These are phyloP conservation scores for Drosophila equinoxialis DNA, from an alignment of 1,140 invertebrate species.

Conservation along the genomic window DNA sequence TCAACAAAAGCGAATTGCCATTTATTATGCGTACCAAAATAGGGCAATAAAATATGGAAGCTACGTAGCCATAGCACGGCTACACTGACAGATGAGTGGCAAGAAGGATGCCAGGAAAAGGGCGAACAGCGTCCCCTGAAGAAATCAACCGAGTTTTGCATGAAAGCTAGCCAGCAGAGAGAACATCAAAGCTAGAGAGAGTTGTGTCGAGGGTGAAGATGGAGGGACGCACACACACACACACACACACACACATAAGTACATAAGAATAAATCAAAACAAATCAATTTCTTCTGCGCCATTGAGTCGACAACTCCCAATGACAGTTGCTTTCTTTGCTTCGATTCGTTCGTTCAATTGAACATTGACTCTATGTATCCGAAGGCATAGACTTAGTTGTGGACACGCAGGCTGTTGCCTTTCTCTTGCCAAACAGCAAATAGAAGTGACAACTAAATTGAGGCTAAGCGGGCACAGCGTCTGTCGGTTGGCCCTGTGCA, in stretches of 20 bases:
- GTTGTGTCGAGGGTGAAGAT: slow-evolving; percentile 12
- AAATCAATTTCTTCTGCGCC: slow-evolving; percentile 64
- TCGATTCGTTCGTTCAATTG: slow-evolving; percentile 22
- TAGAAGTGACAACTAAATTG: slow-evolving; percentile 55
- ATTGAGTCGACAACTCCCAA: slow-evolving; percentile 52
- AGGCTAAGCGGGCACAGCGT: slow-evolving; percentile 36
- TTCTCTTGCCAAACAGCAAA: slow-evolving; percentile 20
- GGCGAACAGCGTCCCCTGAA: slow-evolving; percentile 14
- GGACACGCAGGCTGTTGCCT: slow-evolving; percentile 16
- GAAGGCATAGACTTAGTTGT: slow-evolving; percentile 7
- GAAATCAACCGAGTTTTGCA: slow-evolving; percentile 47
- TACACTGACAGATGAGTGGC: not conserved
- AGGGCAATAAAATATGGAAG: slow-evolving; percentile 56
- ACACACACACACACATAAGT: slow-evolving; percentile 8
- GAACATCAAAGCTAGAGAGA: slow-evolving; percentile 38
- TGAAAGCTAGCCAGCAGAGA: slow-evolving; percentile 23
- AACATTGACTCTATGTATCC: slow-evolving; percentile 18
- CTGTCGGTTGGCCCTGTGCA: not conserved
- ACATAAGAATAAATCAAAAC: slow-evolving; percentile 62
- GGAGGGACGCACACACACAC: slow-evolving; percentile 1
- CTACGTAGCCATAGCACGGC: slow-evolving; percentile 10
- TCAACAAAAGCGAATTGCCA: slow-evolving; percentile 51
- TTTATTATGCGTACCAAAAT: slow-evolving; percentile 58
- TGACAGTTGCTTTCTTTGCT: slow-evolving; percentile 45
- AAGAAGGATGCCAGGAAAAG: not conserved